These are phyloP conservation scores for Scomberomorus guttatus DNA, from an alignment of 2,797 vertebrate species.

Conservation along the genomic window DNA sequence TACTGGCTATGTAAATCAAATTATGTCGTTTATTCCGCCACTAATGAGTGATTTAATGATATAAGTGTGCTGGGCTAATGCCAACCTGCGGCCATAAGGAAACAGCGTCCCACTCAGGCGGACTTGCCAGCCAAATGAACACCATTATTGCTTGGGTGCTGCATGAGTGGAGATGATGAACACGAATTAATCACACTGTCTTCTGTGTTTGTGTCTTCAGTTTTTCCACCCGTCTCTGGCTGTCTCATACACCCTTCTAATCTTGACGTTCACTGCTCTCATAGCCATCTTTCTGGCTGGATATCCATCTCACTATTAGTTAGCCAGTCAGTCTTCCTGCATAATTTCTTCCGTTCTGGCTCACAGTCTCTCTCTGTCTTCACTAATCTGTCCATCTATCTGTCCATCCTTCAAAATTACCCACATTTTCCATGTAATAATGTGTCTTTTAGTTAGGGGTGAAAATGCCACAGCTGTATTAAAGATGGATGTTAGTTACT, in stretches of 20 bases:
- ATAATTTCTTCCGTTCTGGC: slow-evolving; percentile 22
- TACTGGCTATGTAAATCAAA: slow-evolving; percentile 86
- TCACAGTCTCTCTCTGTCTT: background rate
- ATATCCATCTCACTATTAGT: slow-evolving; percentile 31
- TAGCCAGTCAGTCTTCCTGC: background rate
- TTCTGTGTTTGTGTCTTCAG: slow-evolving; percentile 51
- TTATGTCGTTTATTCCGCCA: slow-evolving; percentile 87
- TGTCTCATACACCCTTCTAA: background rate
- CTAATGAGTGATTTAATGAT: slow-evolving; percentile 91
- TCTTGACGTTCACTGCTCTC: slow-evolving; percentile 12
- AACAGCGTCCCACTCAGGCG: slow-evolving; percentile 78
- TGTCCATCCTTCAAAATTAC: slow-evolving; percentile 43
- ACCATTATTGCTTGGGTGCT: slow-evolving; percentile 82
- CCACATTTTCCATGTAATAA: slow-evolving; percentile 40
- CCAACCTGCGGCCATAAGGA: slow-evolving; percentile 82
- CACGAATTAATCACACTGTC: slow-evolving; percentile 79
- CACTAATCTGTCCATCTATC: slow-evolving; percentile 28
- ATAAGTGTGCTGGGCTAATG: slow-evolving; percentile 82
- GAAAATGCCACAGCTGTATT: slow-evolving; percentile 47
- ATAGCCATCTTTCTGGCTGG: slow-evolving; percentile 33
- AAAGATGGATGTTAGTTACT: slow-evolving; percentile 50
- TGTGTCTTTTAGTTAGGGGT: slow-evolving; percentile 27
- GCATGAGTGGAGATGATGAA: slow-evolving; percentile 81
- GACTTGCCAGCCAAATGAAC: slow-evolving; percentile 82
- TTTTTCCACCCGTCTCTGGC: slow-evolving; percentile 9